A percentile compares a stretch with the other conserved stretches of the same genome.
Conservation (phyloP, 2,797 vertebrate species). For the Acridotheres tristis region DNA sequence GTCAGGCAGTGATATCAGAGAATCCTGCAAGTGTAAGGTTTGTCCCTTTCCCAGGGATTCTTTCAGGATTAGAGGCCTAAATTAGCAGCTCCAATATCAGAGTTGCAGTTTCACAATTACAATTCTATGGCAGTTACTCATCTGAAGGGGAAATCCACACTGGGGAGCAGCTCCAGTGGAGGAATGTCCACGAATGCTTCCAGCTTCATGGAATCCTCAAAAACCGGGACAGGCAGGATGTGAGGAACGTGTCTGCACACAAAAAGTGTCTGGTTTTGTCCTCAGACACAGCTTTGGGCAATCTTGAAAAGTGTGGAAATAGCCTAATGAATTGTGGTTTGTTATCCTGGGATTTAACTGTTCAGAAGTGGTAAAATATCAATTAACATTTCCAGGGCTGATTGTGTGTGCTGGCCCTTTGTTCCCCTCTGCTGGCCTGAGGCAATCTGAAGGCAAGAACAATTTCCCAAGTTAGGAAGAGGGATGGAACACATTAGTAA, state of each 20-base stretch:
- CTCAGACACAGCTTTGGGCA: not conserved
- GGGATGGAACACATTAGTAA: conserved; percentile 43
- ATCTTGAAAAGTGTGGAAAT: conserved; percentile 45
- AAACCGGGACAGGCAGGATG: not conserved
- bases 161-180: not conserved
- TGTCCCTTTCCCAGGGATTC: not conserved
- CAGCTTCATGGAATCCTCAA: not conserved
- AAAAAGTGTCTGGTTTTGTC: not conserved
- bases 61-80: not conserved
- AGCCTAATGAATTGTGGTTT: not conserved
- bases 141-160: not conserved
- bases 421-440: conserved; percentile 34
- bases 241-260: not conserved
- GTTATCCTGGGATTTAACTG: conserved; percentile 20
- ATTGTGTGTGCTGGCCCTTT: conserved; percentile 12
- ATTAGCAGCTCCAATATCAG: not conserved
- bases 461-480: conserved; percentile 38
- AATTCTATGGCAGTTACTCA: not conserved
- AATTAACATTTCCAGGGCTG: conserved; percentile 53
- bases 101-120: not conserved
- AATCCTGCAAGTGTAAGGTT: not conserved
- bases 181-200: not conserved
- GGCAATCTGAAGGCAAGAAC: conserved; percentile 54
- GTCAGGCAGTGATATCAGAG: not conserved
- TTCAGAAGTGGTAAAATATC: conserved; percentile 47